Evolutionary conservation across 2,888 invertebrate genomes (phyloP).

Genomic region (Caenorhabditis sinica): DNA sequence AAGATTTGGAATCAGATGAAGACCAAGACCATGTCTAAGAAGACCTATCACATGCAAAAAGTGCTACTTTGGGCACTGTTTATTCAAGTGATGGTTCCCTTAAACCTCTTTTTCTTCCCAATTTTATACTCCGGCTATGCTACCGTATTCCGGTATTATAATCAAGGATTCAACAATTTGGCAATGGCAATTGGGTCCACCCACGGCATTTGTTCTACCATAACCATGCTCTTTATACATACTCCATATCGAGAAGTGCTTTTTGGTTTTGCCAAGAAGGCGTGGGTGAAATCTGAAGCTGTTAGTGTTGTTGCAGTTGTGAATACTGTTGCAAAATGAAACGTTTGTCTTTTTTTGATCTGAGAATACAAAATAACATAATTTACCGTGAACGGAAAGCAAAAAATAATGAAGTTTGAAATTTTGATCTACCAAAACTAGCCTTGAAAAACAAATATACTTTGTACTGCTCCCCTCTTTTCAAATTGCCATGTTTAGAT

Average conservation of each 20-base stretch:
- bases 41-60: slow-evolving; percentile 31
- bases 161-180: slow-evolving; percentile 48
- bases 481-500: background rate
- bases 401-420: no score
- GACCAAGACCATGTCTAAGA: slow-evolving; percentile 15
- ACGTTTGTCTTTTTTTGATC: no score
- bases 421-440: no score
- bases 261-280: background rate
- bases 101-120: slow-evolving; percentile 37
- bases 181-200: slow-evolving; percentile 12
- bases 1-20: slow-evolving; percentile 21
- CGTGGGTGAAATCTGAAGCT: no score
- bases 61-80: slow-evolving; percentile 19
- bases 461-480: no score
- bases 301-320: no score
- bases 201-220: slow-evolving; percentile 33
- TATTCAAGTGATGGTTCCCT: slow-evolving; percentile 41
- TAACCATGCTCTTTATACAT: slow-evolving; percentile 42
- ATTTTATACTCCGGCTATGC: slow-evolving; percentile 17
- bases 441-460: no score
- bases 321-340: no score
- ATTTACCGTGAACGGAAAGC: no score
- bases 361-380: no score
- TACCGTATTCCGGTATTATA: slow-evolving; percentile 4
- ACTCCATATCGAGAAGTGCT: slow-evolving; percentile 18